phyloP scores from a whole-genome alignment of 2,797 vertebrate genomes.

The Tiaroga cobitis region DNA sequence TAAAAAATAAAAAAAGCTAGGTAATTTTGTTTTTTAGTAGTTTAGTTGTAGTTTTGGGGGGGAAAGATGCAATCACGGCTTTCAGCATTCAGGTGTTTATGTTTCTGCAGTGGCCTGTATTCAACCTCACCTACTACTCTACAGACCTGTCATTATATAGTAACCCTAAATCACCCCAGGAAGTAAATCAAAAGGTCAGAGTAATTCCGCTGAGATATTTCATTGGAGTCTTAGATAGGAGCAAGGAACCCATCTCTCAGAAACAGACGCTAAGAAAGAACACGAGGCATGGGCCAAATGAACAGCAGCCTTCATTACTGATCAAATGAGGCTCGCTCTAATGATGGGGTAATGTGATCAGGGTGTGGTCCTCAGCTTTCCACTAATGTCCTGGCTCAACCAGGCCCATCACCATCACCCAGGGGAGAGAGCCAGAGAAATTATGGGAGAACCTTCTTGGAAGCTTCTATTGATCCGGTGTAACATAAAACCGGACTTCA shows the following conservation, averaged over 20 bases:
- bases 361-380: constrained; percentile 46
- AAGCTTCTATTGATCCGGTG: constrained; percentile 51
- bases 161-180: constrained; percentile 35
- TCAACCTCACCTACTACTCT: constrained; percentile 33
- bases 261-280: constrained; percentile 46
- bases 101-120: constrained; percentile 17
- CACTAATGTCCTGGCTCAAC: not conserved
- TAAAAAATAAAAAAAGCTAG: not conserved
- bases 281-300: constrained; percentile 39
- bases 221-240: constrained; percentile 35
- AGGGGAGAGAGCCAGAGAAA: constrained; percentile 37
- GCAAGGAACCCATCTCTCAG: constrained; percentile 39
- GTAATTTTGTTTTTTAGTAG: no score
- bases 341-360: constrained; percentile 59
- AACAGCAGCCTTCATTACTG: constrained; percentile 46
- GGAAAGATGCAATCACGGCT: not conserved
- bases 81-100: constrained; percentile 34
- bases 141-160: constrained; percentile 36
- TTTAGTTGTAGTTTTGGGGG: no score
- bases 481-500: constrained; percentile 37
- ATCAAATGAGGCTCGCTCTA: constrained; percentile 58
- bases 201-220: constrained; percentile 52
- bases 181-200: constrained; percentile 44
- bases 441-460: not conserved
- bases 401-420: constrained; percentile 15